Evolutionary conservation across 2,113 vertebrate genomes (phyloP).

Genomic region (Catagonus wagneri): DNA sequence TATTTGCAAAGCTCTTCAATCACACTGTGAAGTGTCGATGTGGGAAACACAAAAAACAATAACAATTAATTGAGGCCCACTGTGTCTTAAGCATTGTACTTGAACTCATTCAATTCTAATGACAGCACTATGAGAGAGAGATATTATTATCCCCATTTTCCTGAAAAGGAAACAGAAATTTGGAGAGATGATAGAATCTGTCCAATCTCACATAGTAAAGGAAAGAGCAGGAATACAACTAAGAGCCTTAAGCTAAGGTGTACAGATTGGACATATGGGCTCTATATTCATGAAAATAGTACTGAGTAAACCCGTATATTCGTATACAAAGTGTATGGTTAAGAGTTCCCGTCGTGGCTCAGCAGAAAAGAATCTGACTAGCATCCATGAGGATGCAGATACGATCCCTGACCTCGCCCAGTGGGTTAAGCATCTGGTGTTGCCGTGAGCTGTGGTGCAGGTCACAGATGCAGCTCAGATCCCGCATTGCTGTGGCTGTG

Average conservation of each 20-base stretch:
- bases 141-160: conserved; percentile 42
- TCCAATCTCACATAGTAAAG: neutral
- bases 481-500: too few relatives aligned
- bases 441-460: too few relatives aligned
- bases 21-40: neutral
- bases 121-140: neutral
- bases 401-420: too few relatives aligned
- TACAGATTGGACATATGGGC: neutral
- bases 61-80: neutral
- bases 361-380: too few relatives aligned
- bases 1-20: neutral
- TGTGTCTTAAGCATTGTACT: conserved; percentile 4
- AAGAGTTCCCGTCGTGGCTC: too few relatives aligned
- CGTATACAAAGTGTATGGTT: neutral
- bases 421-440: too few relatives aligned
- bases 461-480: too few relatives aligned
- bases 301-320: neutral
- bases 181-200: neutral
- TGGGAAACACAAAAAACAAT: neutral
- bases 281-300: neutral
- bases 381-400: too few relatives aligned
- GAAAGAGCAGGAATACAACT: neutral
- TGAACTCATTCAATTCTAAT: conserved; percentile 44
- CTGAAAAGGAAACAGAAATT: conserved; percentile 42
- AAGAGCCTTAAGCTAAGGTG: neutral